These are phyloP conservation scores for Pteronotus mesoamericanus DNA, from an alignment of 2,797 vertebrate genomes.

Conservation along the genomic window DNA sequence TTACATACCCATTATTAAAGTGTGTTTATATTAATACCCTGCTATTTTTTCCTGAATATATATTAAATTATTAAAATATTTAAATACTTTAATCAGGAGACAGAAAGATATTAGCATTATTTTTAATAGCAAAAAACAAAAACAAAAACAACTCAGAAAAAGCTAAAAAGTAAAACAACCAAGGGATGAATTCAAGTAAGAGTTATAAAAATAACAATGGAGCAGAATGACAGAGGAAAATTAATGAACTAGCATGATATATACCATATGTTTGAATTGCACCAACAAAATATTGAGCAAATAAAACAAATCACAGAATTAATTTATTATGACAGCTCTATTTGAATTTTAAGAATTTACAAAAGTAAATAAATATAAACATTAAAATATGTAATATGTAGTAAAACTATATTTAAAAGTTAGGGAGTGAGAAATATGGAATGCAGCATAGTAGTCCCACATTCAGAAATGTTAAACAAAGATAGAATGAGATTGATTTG, in stretches of 20 bases:
- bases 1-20: neutral
- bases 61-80: neutral
- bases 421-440: neutral
- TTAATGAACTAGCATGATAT: neutral
- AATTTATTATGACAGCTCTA: neutral
- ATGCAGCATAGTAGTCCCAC: neutral
- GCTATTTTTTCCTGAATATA: neutral
- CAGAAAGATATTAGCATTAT: neutral
- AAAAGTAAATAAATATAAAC: neutral
- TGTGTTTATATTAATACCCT: neutral
- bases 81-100: neutral
- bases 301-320: neutral
- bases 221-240: neutral
- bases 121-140: neutral
- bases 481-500: neutral
- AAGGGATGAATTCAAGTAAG: neutral
- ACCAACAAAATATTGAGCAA: neutral
- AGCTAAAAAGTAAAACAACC: neutral
- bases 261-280: neutral
- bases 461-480: neutral
- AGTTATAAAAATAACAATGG: neutral
- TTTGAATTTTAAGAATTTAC: neutral
- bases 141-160: neutral
- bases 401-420: neutral
- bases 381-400: neutral